These are phyloP conservation scores for Ptychadena robeensis DNA, from an alignment of 2,797 vertebrate species.

Conservation along the genomic window DNA sequence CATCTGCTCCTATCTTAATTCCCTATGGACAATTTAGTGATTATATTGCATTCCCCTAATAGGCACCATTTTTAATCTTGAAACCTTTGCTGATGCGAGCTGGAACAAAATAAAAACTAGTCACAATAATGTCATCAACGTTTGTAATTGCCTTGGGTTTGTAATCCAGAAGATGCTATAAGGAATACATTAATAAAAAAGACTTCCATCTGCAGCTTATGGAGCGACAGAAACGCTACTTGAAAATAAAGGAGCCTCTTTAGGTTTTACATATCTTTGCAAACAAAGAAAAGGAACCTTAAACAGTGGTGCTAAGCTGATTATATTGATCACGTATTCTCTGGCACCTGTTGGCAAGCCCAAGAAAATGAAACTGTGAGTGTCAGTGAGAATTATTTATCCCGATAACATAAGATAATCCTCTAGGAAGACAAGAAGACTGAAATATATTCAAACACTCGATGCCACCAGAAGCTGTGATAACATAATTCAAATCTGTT, in stretches of 20 bases:
- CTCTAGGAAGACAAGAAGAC: conserved; percentile 47
- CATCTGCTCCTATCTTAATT: conserved; percentile 43
- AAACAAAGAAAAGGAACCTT: conserved; percentile 41
- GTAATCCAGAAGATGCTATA: conserved; percentile 45
- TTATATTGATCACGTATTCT: conserved; percentile 60
- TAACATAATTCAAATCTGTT: conserved; percentile 41
- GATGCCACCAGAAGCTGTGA: conserved; percentile 19
- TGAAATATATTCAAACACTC: conserved; percentile 46
- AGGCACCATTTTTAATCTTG: conserved; percentile 40
- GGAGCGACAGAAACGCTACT: conserved; percentile 40
- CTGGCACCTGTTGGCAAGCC: conserved; percentile 49
- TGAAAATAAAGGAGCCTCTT: conserved; percentile 51
- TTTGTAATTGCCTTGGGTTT: conserved; percentile 28
- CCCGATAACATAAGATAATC: conserved; percentile 56
- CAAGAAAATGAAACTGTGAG: conserved; percentile 33
- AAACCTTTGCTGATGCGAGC: conserved; percentile 43
- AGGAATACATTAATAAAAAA: conserved; percentile 51
- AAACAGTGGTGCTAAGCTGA: conserved; percentile 56
- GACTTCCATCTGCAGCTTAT: conserved; percentile 40
- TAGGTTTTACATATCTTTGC: conserved; percentile 50
- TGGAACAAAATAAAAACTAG: conserved; percentile 36
- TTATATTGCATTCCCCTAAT: conserved; percentile 49
- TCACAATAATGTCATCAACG: conserved; percentile 53
- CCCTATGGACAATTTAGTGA: conserved; percentile 55
- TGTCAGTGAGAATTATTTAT: conserved; percentile 55